Evolutionary conservation across 2,113 vertebrate species (phyloP).

Genomic region (Tringa solitaria): DNA sequence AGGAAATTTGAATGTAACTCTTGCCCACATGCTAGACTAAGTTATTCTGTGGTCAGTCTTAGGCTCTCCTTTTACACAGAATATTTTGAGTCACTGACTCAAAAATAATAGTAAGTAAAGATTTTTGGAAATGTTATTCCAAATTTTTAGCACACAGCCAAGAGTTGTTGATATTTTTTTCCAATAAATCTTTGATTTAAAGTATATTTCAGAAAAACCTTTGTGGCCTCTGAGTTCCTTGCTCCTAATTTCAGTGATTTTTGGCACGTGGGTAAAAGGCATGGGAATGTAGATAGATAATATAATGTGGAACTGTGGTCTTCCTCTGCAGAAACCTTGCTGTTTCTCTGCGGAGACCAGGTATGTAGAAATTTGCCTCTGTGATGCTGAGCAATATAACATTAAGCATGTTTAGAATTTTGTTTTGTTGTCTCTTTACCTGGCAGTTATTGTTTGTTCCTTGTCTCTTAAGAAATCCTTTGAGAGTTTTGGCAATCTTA

Average conservation of each 20-base stretch:
- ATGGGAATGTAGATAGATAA: rapidly evolving
- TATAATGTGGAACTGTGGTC: background rate
- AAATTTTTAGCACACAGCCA: background rate
- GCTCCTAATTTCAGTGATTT: background rate
- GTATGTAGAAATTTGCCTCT: background rate
- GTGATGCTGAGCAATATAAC: background rate
- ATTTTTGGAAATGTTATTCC: background rate
- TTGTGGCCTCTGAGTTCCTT: background rate
- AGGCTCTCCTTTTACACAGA: background rate
- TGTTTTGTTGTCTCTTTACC: background rate
- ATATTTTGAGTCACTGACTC: background rate
- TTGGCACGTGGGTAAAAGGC: background rate
- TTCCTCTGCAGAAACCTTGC: background rate
- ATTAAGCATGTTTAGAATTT: background rate
- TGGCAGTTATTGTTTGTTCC: background rate
- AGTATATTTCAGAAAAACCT: background rate
- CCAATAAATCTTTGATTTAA: background rate
- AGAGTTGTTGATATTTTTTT: background rate
- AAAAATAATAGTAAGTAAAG: background rate
- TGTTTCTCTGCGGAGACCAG: background rate
- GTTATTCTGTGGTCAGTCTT: rapidly evolving
- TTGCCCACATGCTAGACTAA: background rate
- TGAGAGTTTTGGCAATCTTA: background rate
- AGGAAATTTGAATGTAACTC: background rate
- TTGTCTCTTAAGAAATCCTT: background rate